Evolutionary conservation across 1,140 invertebrate genomes (phyloP).

Genomic region (Microplitis demolitor): DNA sequence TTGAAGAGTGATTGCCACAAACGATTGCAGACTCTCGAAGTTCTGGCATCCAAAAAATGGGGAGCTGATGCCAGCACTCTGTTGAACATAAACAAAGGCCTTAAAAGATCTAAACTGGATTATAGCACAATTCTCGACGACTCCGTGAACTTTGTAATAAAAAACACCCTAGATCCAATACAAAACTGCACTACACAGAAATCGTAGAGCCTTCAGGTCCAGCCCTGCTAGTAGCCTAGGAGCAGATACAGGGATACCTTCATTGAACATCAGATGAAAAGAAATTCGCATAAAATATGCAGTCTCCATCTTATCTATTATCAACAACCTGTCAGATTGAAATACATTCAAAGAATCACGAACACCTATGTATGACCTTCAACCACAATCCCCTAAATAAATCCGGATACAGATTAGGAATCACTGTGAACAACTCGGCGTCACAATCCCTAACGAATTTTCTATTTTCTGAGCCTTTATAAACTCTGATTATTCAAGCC

Average conservation of each 20-base stretch:
- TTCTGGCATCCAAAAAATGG: slow-evolving; percentile 9
- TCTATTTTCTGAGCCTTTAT: too few relatives aligned
- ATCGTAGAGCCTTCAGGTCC: slow-evolving; percentile 15
- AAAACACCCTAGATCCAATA: not conserved
- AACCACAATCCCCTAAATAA: too few relatives aligned
- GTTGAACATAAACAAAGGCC: not conserved
- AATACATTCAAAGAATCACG: too few relatives aligned
- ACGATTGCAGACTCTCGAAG: not conserved
- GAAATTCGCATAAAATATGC: not conserved
- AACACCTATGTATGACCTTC: too few relatives aligned
- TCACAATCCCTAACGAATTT: too few relatives aligned
- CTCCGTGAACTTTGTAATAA: not conserved
- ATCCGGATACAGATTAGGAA: too few relatives aligned
- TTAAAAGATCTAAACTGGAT: slow-evolving; percentile 13
- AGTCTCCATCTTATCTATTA: not conserved
- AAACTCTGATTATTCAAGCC: too few relatives aligned
- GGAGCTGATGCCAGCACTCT: not conserved
- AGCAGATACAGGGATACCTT: not conserved
- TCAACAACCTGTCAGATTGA: not conserved
- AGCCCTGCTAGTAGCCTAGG: not conserved
- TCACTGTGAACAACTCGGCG: too few relatives aligned
- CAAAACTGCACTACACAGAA: not conserved
- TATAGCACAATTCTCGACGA: slow-evolving; percentile 5
- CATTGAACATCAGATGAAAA: not conserved
- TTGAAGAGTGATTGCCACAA: slow-evolving; percentile 4